These are phyloP conservation scores for Lamprotornis superbus DNA, from an alignment of 2,113 vertebrate species.

Conservation along the genomic window DNA sequence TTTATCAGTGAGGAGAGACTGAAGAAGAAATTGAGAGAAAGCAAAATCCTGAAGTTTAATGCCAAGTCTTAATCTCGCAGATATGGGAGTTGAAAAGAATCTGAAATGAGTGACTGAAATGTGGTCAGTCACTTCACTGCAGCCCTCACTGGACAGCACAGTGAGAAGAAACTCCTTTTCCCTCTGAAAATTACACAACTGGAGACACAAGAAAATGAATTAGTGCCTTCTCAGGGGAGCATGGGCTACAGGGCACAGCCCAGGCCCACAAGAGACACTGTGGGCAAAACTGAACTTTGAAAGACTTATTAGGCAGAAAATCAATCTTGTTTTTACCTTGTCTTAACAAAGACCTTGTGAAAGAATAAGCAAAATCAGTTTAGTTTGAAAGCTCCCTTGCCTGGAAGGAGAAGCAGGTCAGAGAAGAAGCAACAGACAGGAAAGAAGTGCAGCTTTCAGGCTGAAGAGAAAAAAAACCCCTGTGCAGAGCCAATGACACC, in stretches of 20 bases:
- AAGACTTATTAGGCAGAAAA: background rate
- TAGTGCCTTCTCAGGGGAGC: background rate
- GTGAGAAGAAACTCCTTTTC: background rate
- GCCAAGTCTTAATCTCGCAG: conserved; percentile 32
- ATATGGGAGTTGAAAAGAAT: background rate
- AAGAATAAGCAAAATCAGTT: background rate
- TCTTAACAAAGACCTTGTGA: background rate
- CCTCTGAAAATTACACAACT: background rate
- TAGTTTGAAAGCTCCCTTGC: background rate
- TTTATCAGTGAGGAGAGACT: conserved; percentile 65
- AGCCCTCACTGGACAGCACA: background rate
- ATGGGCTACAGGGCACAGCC: background rate
- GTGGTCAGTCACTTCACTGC: background rate
- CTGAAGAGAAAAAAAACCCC: background rate
- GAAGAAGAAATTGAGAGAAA: conserved; percentile 18
- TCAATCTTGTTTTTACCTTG: background rate
- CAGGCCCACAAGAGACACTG: background rate
- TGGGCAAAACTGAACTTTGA: background rate
- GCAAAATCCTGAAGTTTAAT: conserved; percentile 51
- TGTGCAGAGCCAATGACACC: background rate
- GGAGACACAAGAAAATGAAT: background rate
- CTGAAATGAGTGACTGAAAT: background rate
- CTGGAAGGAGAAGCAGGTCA: background rate
- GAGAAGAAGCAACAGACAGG: background rate
- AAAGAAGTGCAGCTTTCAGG: background rate